These are phyloP conservation scores for Alethe castanea DNA, from an alignment of 2,113 vertebrate species.

Conservation along the genomic window DNA sequence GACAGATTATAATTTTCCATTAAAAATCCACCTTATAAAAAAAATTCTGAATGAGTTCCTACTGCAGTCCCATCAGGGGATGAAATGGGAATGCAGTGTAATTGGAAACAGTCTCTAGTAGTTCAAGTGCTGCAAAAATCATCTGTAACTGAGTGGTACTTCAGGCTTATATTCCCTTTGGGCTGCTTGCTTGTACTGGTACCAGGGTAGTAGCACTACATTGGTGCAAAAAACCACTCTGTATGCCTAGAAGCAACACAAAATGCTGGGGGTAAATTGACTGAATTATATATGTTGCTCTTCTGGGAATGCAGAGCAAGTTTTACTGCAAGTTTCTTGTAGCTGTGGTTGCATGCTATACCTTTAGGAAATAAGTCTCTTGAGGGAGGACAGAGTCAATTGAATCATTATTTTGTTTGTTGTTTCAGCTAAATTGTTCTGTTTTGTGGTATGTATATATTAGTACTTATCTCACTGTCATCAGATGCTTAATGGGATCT, in stretches of 20 bases:
- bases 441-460: background rate
- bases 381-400: background rate
- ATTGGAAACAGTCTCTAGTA: background rate
- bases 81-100: background rate
- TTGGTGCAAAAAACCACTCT: background rate
- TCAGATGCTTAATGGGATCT: background rate
- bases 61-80: background rate
- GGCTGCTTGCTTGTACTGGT: background rate
- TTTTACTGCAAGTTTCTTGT: background rate
- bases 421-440: background rate
- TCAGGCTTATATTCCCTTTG: background rate
- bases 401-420: background rate
- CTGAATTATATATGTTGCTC: background rate
- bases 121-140: background rate
- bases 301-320: background rate
- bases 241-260: background rate
- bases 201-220: background rate
- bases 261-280: background rate
- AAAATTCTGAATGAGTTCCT: background rate
- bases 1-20: background rate
- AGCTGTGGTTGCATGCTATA: background rate
- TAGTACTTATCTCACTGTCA: background rate
- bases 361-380: background rate
- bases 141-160: background rate
- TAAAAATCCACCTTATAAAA: background rate